A percentile compares a stretch with the other conserved stretches of the same genome.
phyloP scores from a whole-genome alignment of 2,888 invertebrate genomes.

The Tipula vernalis region DNA sequence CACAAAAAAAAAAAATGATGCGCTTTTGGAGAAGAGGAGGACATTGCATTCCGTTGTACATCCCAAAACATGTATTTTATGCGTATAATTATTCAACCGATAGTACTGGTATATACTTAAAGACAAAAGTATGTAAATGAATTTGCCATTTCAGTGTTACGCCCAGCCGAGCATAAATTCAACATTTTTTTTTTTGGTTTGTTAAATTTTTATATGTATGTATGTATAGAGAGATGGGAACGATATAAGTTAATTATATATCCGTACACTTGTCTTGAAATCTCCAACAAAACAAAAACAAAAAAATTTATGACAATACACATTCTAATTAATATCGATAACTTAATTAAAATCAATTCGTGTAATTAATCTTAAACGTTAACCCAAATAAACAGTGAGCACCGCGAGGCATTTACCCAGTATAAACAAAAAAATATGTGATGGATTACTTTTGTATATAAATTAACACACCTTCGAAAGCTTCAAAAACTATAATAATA shows the following conservation, averaged over 20 bases:
- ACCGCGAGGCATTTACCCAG: neutral
- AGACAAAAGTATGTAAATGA: neutral
- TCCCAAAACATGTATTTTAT: neutral
- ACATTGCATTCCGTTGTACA: neutral
- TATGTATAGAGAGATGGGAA: neutral
- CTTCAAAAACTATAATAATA: neutral
- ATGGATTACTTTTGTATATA: neutral
- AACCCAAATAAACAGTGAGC: neutral
- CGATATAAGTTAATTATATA: neutral
- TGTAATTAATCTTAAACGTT: neutral
- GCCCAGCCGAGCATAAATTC: neutral
- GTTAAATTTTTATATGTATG: neutral
- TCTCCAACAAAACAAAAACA: neutral
- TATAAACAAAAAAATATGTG: neutral
- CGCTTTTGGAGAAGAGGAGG: neutral
- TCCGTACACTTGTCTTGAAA: neutral
- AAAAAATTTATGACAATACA: neutral
- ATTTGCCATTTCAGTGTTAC: neutral
- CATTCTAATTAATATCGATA: neutral
- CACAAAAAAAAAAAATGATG: neutral
- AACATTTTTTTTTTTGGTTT: neutral
- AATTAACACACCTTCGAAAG: neutral
- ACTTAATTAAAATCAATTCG: neutral
- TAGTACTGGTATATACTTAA: neutral
- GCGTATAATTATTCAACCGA: neutral